Base-by-base conservation (phyloP, 1,140 invertebrate species). In the Ectropis grisescens region DNA sequence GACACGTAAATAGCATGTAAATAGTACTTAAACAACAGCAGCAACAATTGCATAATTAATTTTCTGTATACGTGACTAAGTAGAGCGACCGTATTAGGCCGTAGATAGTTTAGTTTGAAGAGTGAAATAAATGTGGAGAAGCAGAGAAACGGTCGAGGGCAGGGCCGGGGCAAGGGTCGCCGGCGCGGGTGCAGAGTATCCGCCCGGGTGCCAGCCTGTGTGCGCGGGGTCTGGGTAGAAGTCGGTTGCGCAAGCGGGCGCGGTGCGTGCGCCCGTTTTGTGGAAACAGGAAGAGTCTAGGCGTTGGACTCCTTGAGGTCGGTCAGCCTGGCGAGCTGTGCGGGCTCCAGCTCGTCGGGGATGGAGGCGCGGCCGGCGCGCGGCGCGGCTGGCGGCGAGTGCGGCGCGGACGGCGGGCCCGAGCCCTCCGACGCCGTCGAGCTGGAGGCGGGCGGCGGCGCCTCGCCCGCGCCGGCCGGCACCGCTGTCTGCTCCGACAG, bases 231-330 rank as follows among this genome's bases (percentile, higher is more conserved):
- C n/a, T n/a, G n/a, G n/a, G n/a, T n/a, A n/a, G n/a, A n/a, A n/a
- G n/a, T n/a, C n/a, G n/a, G n/a, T n/a, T n/a, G n/a, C n/a, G n/a
- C n/a, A n/a, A n/a, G n/a, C n/a, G n/a, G n/a, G n/a, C n/a, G n/a
- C n/a, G n/a, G n/a, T n/a, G n/a, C n/a, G n/a, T n/a, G n/a, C n/a
- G n/a, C n/a, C n/a, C n/a, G n/a, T n/a, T n/a, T n/a, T 19, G 16
- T 3, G 16, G 8, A 19, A 19, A 4, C 8, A 19, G 8, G 16
- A 19, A 19, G 16, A 19, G 33, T 49, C 76, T 91, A 95, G 81
- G 93, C 93, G 71, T 94, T 93, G 34, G 93, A 95, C 72, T 94
- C 93, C 72, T 94, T 94, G 10, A 94, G 84, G 64, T 92, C 89
- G 64, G 93, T 91, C 15, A 95, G 85, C 59, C 91, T 88, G 13